Percentiles rank a stretch among this genome's conserved stretches.
Conservation (phyloP, 92 coral and sea anemone species). For the Parazoanthus darwini region DNA sequence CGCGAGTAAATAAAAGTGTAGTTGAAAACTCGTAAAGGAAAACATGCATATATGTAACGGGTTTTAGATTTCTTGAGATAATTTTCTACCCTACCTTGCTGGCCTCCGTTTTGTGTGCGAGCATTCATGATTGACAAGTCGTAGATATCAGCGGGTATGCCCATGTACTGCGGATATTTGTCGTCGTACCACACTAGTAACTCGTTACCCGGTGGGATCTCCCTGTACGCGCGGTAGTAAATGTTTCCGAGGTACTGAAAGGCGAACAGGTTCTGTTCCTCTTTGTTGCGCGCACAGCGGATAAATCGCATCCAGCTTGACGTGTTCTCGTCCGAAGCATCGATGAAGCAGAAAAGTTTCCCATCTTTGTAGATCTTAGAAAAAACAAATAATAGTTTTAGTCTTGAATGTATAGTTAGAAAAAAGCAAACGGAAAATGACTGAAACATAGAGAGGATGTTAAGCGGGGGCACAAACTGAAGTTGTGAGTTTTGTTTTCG, state of each 20-base stretch:
- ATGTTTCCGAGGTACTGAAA: conserved; percentile 92
- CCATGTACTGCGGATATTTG: conserved; percentile 87
- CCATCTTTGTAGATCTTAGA: conserved; percentile 87
- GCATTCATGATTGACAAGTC: conserved; percentile 44
- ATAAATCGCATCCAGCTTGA: conserved; percentile 99
- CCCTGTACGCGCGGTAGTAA: conserved; percentile 84
- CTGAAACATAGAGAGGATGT: not conserved
- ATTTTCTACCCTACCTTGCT: not conserved
- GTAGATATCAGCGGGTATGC: conserved; percentile 70
- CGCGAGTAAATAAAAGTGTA: no score
- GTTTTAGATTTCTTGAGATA: no score
- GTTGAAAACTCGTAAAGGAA: no score
- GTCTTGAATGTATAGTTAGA: not conserved
- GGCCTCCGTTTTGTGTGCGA: conserved; percentile 22
- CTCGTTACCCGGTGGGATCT: conserved; percentile 81
- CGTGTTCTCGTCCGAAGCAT: conserved; percentile 82
- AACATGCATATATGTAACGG: no score
- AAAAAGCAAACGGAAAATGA: not conserved
- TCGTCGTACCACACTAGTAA: conserved; percentile 95
- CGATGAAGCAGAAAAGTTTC: conserved; percentile 74
- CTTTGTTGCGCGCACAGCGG: conserved; percentile 89
- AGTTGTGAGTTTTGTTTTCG: no score
- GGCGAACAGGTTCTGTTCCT: conserved; percentile 86
- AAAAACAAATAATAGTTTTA: not conserved
- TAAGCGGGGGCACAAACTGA: not conserved